phyloP scores from a whole-genome alignment of 1,140 invertebrate genomes.

The Zaprionus kolodkinae region DNA sequence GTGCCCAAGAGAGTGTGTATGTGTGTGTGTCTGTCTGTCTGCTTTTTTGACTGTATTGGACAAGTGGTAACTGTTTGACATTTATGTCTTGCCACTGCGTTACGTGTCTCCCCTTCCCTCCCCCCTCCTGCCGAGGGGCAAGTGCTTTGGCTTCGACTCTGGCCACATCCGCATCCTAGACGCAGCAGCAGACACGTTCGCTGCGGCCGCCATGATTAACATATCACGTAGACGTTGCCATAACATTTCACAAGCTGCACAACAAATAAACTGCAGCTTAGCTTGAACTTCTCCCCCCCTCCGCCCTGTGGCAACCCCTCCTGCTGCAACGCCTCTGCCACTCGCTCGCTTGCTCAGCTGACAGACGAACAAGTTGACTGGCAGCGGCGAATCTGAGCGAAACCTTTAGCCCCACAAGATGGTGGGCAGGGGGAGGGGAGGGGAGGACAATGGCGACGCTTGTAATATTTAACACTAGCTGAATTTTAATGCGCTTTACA shows the following conservation, averaged over 20 bases:
- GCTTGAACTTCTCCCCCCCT: conserved; percentile 3
- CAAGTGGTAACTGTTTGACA: conserved; percentile 45
- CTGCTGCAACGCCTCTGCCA: neutral
- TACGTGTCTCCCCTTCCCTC: conserved; percentile 15
- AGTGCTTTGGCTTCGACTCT: conserved; percentile 20
- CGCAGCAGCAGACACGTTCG: conserved; percentile 48
- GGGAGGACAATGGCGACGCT: conserved; percentile 34
- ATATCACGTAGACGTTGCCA: conserved; percentile 75
- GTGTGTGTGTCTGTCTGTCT: neutral
- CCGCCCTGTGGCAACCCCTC: neutral
- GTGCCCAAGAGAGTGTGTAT: neutral
- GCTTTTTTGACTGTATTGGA: neutral
- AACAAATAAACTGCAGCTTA: conserved; percentile 52
- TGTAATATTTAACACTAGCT: conserved; percentile 81
- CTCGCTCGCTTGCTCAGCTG: neutral
- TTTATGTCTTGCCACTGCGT: conserved; percentile 48
- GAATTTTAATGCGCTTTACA: conserved; percentile 76
- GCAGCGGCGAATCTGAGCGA: conserved; percentile 70
- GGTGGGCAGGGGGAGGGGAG: neutral
- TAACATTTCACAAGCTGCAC: conserved; percentile 68
- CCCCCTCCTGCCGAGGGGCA: conserved; percentile 9
- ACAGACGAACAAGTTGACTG: conserved; percentile 59
- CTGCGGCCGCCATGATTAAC: conserved; percentile 60
- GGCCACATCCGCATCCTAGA: conserved; percentile 62
- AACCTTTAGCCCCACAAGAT: conserved; percentile 61